phyloP scores from a whole-genome alignment of 2,888 invertebrate genomes.

The Pomacea canaliculata region DNA sequence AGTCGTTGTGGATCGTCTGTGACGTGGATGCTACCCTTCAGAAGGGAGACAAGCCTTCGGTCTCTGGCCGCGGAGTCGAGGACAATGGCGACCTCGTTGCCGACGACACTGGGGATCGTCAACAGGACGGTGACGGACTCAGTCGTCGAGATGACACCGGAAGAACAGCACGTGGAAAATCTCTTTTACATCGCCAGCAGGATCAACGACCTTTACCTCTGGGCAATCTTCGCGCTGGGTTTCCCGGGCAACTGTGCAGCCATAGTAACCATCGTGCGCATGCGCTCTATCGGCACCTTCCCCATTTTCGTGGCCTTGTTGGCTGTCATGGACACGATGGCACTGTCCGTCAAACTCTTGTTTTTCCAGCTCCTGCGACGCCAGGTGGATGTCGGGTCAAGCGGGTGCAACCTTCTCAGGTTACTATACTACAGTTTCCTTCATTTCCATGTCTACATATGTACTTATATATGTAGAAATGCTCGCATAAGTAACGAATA shows the following conservation, averaged over 20 bases:
- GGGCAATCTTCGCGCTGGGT: conserved; percentile 45
- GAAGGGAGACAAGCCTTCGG: too few species aligned
- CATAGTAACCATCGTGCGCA: conserved; percentile 46
- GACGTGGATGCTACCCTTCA: too few species aligned
- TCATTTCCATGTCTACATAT: too few species aligned
- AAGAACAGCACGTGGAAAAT: background rate
- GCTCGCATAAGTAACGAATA: too few species aligned
- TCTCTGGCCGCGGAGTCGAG: too few species aligned
- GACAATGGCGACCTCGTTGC: too few species aligned
- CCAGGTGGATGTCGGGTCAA: conserved; percentile 38
- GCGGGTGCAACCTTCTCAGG: conserved; percentile 35
- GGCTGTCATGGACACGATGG: conserved; percentile 50
- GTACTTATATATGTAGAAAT: too few species aligned
- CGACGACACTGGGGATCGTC: too few species aligned
- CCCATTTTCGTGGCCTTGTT: conserved; percentile 48
- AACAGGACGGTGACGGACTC: too few species aligned
- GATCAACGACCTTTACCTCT: conserved; percentile 51
- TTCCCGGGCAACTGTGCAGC: conserved; percentile 52
- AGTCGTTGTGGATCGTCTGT: too few species aligned
- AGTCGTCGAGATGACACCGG: background rate
- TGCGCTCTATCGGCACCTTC: conserved; percentile 49
- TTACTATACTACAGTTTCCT: background rate
- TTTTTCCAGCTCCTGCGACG: conserved; percentile 40
- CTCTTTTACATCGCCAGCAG: background rate
- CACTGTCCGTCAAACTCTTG: conserved; percentile 45